Percentiles rank a stretch among this genome's conserved stretches.
These are phyloP conservation scores for Drosophila nebulosa DNA, from an alignment of 1,140 invertebrate species.

Conservation along the genomic window DNA sequence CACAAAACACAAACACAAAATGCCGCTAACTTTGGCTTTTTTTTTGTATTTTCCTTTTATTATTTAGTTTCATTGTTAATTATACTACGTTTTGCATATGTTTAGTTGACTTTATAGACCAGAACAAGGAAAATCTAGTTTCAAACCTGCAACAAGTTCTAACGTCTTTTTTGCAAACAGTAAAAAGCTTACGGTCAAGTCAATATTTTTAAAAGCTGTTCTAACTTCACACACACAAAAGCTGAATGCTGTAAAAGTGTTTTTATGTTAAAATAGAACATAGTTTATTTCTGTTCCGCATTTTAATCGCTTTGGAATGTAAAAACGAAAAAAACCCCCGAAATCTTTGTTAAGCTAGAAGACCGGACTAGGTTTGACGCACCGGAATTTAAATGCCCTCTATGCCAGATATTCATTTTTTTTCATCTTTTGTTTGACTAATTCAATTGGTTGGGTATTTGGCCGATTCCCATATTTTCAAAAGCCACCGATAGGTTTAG, in stretches of 20 bases:
- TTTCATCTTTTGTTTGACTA: no score
- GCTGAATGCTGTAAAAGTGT: constrained; percentile 5
- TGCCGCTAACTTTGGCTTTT: constrained; percentile 36
- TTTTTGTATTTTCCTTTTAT: neutral
- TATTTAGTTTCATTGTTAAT: neutral
- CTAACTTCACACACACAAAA: neutral
- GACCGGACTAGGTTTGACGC: no score
- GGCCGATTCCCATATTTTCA: no score
- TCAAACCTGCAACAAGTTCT: constrained; percentile 16
- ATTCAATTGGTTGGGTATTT: no score
- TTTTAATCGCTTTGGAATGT: neutral
- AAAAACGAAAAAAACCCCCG: neutral
- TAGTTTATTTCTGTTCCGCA: neutral
- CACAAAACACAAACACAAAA: no score
- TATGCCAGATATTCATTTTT: no score
- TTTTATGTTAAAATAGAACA: neutral
- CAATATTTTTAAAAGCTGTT: constrained; percentile 10
- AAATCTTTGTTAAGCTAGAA: neutral
- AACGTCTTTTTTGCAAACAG: neutral
- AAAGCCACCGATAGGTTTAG: no score
- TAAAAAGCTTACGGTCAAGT: constrained; percentile 12
- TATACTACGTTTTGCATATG: constrained; percentile 4
- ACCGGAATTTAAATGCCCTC: no score
- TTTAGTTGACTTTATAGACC: constrained; percentile 20
- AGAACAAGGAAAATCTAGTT: neutral